Evolutionary conservation across 2,888 invertebrate species (phyloP).

Genomic region (Sisyra terminalis): DNA sequence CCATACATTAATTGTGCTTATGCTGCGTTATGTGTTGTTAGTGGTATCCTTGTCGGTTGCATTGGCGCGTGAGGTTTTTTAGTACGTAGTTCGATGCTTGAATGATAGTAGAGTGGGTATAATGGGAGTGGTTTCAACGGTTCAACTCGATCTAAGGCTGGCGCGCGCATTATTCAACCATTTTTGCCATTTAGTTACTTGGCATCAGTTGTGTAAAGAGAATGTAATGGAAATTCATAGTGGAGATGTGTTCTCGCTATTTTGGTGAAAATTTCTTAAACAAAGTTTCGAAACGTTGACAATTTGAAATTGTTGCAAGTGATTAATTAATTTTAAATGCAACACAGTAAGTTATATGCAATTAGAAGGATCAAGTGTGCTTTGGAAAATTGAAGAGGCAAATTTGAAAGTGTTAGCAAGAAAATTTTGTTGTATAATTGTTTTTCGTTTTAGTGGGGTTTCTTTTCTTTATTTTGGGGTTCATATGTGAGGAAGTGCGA

Average conservation of each 20-base stretch:
- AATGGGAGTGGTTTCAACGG: too few relatives aligned
- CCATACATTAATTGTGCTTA: too few relatives aligned
- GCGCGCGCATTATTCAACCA: slow-evolving; percentile 5
- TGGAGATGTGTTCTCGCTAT: too few relatives aligned
- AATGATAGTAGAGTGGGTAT: background rate
- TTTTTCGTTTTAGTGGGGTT: too few relatives aligned
- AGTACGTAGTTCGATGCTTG: background rate
- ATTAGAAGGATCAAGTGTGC: too few relatives aligned
- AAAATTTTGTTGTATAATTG: too few relatives aligned
- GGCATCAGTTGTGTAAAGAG: slow-evolving; percentile 8
- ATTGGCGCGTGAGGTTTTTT: background rate
- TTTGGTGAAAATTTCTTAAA: too few relatives aligned
- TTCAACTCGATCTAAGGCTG: slow-evolving; percentile 6
- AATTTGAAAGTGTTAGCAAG: too few relatives aligned
- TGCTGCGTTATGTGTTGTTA: background rate
- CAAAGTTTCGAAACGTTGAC: background rate
- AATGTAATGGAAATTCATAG: slow-evolving; percentile 4
- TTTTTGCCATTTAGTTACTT: slow-evolving; percentile 6
- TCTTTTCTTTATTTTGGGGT: too few relatives aligned
- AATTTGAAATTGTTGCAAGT: slow-evolving; percentile 1
- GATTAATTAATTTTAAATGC: too few relatives aligned
- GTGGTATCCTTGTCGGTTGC: background rate
- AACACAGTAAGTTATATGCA: background rate
- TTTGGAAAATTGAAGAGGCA: too few relatives aligned
- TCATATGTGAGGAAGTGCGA: too few relatives aligned